Evolutionary conservation across 2,888 invertebrate species (phyloP), one percentile per base, ranked within the genome.

Genomic region (Luperina testacea): DNA sequence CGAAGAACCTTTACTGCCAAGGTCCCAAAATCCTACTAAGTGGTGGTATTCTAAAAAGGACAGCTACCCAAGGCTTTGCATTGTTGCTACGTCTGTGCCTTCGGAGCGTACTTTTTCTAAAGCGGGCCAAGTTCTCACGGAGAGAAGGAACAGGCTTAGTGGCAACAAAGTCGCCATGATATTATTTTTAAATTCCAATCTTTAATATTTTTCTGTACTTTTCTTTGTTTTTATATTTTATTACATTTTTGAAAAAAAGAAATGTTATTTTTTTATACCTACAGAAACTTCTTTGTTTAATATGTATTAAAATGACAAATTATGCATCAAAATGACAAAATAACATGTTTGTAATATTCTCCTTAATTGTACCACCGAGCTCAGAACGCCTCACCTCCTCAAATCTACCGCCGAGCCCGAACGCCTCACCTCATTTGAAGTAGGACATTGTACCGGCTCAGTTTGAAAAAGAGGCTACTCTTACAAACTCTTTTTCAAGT

Each of bases 71-170:
- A 38, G 59, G 65, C 59, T 76, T 27, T 76, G 72, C 65, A 76
- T 75, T 53, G 48, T 63, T 20, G 78, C 78, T 17, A 80, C 79
- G 7, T 72, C 63, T 70, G 79, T 80, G 65, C 79, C 75, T 68
- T 80, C 72, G 1, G 75, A 75, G 38, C 71, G 75, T 8, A 65
- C 51, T 42, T 80, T 80, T 59, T 27, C 38, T 0, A 69, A 74
- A 63, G 63, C 73, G 24, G 73, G 70, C 63, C 73, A 74, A 17
- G 64, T 73, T 9, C 42, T 73, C 9, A 53, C 53, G 1, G 73
- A 65, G 5, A 13, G 73, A 73, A 64, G 73, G 5, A 73, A 73
- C 73, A 24, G 65, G 48, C 65, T 73, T 7, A 73, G 65, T 64
- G 73, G 73, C 45, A 73, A 72, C 42, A 72, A 72, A 24, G 72